phyloP scores from a whole-genome alignment of 2,888 invertebrate species.

The Biston stratarius region DNA sequence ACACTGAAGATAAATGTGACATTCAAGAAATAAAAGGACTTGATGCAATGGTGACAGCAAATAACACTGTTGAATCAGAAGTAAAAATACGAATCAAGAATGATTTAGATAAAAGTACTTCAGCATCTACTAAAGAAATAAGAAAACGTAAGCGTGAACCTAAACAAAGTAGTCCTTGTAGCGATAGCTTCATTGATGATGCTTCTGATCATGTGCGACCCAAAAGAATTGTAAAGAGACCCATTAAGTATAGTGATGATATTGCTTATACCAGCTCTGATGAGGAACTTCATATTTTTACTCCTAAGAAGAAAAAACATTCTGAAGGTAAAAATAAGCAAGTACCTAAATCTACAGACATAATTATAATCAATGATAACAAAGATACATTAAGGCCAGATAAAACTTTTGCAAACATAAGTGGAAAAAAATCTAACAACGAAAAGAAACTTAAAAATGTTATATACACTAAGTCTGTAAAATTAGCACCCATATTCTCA shows the following conservation, averaged over 20 bases:
- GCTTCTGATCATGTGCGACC: constrained; percentile 58
- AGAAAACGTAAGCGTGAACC: constrained; percentile 40
- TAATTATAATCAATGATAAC: constrained; percentile 34
- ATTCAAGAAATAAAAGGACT: constrained; percentile 35
- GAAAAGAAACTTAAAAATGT: constrained; percentile 32
- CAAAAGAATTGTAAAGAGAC: constrained; percentile 71
- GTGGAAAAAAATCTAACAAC: constrained; percentile 20
- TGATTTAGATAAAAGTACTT: constrained; percentile 24
- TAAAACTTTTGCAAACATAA: constrained; percentile 13
- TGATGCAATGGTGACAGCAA: background rate
- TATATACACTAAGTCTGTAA: constrained; percentile 56
- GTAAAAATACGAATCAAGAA: constrained; percentile 1
- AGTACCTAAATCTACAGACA: constrained; percentile 20
- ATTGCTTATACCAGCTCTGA: constrained; percentile 68
- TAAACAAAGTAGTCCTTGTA: constrained; percentile 23
- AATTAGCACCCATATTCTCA: constrained; percentile 91
- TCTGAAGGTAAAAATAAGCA: constrained; percentile 33
- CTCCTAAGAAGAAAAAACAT: constrained; percentile 69
- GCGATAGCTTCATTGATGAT: constrained; percentile 19
- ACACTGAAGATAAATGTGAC: constrained; percentile 35
- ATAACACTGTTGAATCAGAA: background rate
- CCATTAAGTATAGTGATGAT: constrained; percentile 73
- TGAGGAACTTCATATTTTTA: constrained; percentile 78
- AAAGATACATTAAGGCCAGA: constrained; percentile 14
- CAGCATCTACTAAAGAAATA: constrained; percentile 32